Conservation (phyloP, 37 sponge, comb jelly and placozoan genomes). For the Corticium candelabrum region DNA sequence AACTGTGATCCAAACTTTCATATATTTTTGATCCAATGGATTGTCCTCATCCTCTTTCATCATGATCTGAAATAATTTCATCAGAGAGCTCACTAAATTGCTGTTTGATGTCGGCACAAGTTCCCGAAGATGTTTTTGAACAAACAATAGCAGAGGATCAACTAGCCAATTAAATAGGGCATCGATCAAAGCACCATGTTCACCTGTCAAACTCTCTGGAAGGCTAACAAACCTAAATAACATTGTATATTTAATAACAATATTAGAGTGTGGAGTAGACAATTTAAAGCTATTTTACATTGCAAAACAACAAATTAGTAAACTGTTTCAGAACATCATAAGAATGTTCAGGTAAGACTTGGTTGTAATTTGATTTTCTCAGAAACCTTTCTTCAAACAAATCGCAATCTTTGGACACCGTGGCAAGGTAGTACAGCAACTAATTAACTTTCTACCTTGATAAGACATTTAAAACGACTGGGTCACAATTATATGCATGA, state of each 20-base stretch:
- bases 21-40: background rate
- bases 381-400: no score
- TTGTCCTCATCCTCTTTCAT: constrained; percentile 30
- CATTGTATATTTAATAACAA: background rate
- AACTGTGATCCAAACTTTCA: background rate
- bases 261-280: no score
- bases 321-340: no score
- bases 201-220: constrained; percentile 24
- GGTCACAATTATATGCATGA: no score
- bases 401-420: no score
- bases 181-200: constrained; percentile 24
- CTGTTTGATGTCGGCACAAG: constrained; percentile 53
- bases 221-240: constrained; percentile 15
- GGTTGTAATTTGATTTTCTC: no score
- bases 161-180: constrained; percentile 76
- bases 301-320: no score
- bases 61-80: constrained; percentile 74
- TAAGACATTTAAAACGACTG: no score
- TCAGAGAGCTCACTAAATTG: constrained; percentile 51
- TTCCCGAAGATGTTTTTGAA: constrained; percentile 46
- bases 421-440: no score
- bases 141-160: constrained; percentile 43
- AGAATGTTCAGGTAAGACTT: no score
- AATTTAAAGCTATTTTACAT: no score
- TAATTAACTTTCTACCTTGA: no score